A percentile compares a stretch with the other conserved stretches of the same genome.
Conservation (phyloP, 2,113 vertebrate species). For the Cephalopholis sonnerati region DNA sequence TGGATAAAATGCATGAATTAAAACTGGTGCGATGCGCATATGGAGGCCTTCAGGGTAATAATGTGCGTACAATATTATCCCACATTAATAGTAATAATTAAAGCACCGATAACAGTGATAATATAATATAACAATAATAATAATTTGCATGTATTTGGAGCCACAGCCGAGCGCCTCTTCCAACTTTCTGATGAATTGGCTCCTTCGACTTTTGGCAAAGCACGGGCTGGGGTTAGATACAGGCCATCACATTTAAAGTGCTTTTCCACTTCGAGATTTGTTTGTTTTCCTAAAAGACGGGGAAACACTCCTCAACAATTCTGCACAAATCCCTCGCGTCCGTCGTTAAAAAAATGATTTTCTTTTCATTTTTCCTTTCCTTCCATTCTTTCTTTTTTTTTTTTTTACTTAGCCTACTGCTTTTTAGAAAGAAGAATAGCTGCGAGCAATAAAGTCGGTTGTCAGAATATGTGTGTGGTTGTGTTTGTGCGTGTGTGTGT, state of each 20-base stretch:
- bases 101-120: not conserved
- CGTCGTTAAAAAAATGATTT: constrained; percentile 79
- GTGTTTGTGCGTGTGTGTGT: constrained; percentile 41
- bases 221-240: constrained; percentile 46
- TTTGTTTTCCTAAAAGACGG: constrained; percentile 78
- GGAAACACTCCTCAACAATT: constrained; percentile 69
- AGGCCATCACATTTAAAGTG: constrained; percentile 72
- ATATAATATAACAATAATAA: not conserved
- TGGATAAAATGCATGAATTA: not conserved
- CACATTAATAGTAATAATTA: not conserved
- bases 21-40: not conserved
- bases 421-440: constrained; percentile 81
- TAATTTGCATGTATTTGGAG: not conserved
- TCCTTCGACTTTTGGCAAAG: constrained; percentile 37
- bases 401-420: constrained; percentile 61
- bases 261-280: constrained; percentile 69
- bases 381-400: constrained; percentile 57
- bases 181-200: constrained; percentile 40
- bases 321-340: constrained; percentile 73
- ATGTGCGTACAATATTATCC: not conserved
- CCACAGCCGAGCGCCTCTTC: not conserved
- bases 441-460: constrained; percentile 79
- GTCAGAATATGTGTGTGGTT: constrained; percentile 55
- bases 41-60: not conserved
- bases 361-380: constrained; percentile 80